Evolutionary conservation across 2,113 vertebrate genomes (phyloP).

Genomic region (Hymenochirus boettgeri): DNA sequence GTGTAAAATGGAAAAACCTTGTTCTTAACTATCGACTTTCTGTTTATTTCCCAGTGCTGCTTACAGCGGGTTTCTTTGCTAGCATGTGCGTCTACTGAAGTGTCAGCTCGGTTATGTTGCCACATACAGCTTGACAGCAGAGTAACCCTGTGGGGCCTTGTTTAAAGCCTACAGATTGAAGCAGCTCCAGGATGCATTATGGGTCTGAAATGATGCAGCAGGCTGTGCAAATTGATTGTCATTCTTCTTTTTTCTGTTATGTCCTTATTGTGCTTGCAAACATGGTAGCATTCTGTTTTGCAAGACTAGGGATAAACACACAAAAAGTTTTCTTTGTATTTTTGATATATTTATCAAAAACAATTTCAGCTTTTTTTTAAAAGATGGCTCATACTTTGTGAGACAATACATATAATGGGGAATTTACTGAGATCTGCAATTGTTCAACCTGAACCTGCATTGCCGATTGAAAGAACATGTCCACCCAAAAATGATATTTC

Average conservation of each 20-base stretch:
- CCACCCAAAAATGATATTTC: too few relatives aligned
- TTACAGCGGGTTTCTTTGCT: constrained; percentile 46
- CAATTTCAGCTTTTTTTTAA: too few relatives aligned
- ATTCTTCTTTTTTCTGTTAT: constrained; percentile 22
- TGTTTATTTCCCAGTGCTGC: constrained; percentile 43
- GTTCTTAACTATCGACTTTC: constrained; percentile 19
- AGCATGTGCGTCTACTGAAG: constrained; percentile 41
- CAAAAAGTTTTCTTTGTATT: too few relatives aligned
- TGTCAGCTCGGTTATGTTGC: constrained; percentile 45
- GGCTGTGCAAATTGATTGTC: constrained; percentile 35
- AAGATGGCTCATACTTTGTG: too few relatives aligned
- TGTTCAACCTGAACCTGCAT: too few relatives aligned
- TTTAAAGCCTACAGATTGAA: constrained; percentile 38
- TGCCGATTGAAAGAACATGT: too few relatives aligned
- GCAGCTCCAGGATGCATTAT: constrained; percentile 12
- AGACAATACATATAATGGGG: too few relatives aligned
- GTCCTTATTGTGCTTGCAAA: constrained; percentile 5
- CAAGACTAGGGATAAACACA: neutral
- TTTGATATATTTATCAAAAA: too few relatives aligned
- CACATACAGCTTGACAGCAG: constrained; percentile 38
- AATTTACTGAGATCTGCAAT: too few relatives aligned
- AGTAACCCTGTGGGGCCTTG: constrained; percentile 38
- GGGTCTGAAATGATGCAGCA: constrained; percentile 13
- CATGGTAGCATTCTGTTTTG: constrained; percentile 14
- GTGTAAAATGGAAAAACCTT: constrained; percentile 21